Percentiles rank a stretch among this genome's conserved stretches.
These are phyloP conservation scores for Philopotamus ludificatus DNA, from an alignment of 1,140 invertebrate genomes.

Conservation along the genomic window DNA sequence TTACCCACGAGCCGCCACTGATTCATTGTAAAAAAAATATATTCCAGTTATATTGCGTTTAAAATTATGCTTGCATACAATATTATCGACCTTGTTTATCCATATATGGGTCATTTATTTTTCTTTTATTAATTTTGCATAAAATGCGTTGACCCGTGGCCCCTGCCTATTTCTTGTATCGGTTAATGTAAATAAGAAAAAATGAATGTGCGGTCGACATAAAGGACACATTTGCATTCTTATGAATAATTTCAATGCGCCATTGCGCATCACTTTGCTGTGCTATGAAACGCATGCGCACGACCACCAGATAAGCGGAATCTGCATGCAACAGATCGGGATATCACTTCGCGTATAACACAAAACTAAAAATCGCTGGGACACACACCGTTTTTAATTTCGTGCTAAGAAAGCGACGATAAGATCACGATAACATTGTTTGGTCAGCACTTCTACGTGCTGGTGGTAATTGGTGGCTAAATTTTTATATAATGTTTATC, in stretches of 20 bases:
- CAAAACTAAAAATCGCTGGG: not conserved
- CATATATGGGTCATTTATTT: too few relatives aligned
- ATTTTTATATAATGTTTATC: too few relatives aligned
- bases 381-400: not conserved
- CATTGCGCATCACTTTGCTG: too few relatives aligned
- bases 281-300: slow-evolving; percentile 5
- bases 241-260: slow-evolving; percentile 31
- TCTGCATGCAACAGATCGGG: not conserved
- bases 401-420: not conserved
- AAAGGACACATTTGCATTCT: slow-evolving; percentile 32
- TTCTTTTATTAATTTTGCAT: too few relatives aligned
- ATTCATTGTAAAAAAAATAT: too few relatives aligned
- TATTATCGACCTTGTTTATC: too few relatives aligned
- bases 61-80: too few relatives aligned
- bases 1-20: too few relatives aligned
- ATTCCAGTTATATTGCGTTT: too few relatives aligned
- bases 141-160: too few relatives aligned
- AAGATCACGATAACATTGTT: not conserved
- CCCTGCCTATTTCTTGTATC: too few relatives aligned
- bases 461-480: not conserved
- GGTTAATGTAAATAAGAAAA: too few relatives aligned
- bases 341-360: not conserved
- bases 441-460: not conserved
- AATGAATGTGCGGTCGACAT: slow-evolving; percentile 17
- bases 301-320: not conserved